Percentiles rank a stretch among this genome's conserved stretches.
Conservation (phyloP, 2,797 vertebrate genomes). For the Eidolon dupreanum region DNA sequence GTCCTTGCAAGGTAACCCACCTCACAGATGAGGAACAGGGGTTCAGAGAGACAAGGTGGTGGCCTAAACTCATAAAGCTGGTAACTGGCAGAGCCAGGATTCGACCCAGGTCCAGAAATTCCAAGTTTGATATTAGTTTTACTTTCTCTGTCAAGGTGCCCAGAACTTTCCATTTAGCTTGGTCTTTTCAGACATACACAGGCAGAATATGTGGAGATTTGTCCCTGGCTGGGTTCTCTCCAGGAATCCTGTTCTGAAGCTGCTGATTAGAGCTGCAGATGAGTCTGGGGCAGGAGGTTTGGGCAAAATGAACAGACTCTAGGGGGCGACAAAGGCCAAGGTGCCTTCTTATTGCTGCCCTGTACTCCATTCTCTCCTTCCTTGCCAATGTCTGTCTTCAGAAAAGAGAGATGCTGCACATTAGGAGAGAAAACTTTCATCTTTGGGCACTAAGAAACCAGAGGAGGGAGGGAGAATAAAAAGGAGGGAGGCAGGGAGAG, state of each 20-base stretch:
- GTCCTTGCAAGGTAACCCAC: neutral
- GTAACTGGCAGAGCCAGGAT: neutral
- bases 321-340: conserved; percentile 64
- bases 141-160: conserved; percentile 37
- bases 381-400: neutral
- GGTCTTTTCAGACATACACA: neutral
- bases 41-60: neutral
- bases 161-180: conserved; percentile 40
- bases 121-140: neutral
- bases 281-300: conserved; percentile 37
- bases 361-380: neutral
- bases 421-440: neutral
- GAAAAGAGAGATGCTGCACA: neutral
- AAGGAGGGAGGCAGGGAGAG: neutral
- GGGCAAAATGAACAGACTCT: conserved; percentile 59
- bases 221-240: neutral
- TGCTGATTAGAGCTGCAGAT: neutral
- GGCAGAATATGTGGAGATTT: neutral
- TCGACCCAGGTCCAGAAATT: neutral
- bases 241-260: neutral
- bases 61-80: neutral
- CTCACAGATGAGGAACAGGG: neutral
- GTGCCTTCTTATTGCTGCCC: neutral
- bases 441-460: neutral
- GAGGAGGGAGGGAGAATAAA: no score